Conservation (phyloP, 2,797 vertebrate genomes). For the Echeneis naucrates region DNA sequence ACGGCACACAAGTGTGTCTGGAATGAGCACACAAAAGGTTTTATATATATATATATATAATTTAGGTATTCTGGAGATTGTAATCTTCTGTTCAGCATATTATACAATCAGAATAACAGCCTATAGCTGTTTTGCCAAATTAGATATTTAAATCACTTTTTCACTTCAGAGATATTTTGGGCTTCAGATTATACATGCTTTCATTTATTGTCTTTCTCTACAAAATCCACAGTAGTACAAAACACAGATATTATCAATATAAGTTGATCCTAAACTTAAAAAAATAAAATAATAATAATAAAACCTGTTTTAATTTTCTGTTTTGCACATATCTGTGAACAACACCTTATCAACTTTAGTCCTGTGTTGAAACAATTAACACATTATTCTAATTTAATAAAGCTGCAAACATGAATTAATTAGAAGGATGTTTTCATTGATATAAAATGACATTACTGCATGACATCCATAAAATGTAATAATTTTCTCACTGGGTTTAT, state of each 20-base stretch:
- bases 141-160: slow-evolving; percentile 46
- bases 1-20: slow-evolving; percentile 31
- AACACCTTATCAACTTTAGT: not conserved
- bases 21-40: slow-evolving; percentile 44
- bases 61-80: slow-evolving; percentile 57
- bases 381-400: slow-evolving; percentile 9
- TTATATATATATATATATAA: not conserved
- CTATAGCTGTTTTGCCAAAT: slow-evolving; percentile 59
- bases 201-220: not conserved
- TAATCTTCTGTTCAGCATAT: slow-evolving; percentile 65
- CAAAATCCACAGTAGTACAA: slow-evolving; percentile 3
- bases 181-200: slow-evolving; percentile 44
- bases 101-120: slow-evolving; percentile 60
- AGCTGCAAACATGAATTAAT: slow-evolving; percentile 14
- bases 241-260: not conserved
- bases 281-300: no score
- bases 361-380: not conserved
- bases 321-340: not conserved
- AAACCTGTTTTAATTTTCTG: not conserved
- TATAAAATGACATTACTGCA: slow-evolving; percentile 7
- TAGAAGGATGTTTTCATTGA: slow-evolving; percentile 10
- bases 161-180: slow-evolving; percentile 45
- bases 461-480: slow-evolving; percentile 23
- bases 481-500: slow-evolving; percentile 36
- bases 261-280: not conserved